phyloP scores from a whole-genome alignment of 2,888 invertebrate genomes.

The Harmothoe impar region DNA sequence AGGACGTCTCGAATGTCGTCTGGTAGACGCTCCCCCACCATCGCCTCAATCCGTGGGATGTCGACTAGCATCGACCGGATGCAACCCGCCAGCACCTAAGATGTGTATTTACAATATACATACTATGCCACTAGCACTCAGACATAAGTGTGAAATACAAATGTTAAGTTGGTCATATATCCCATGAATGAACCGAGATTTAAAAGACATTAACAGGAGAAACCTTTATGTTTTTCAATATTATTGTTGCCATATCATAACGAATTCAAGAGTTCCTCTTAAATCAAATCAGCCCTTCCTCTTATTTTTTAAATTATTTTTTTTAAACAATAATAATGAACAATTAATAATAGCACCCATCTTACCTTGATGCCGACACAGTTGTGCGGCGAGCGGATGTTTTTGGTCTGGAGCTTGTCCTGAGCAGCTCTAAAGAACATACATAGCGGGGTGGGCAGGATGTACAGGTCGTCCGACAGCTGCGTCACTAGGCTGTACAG shows the following conservation, averaged over 20 bases:
- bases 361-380: conserved; percentile 79
- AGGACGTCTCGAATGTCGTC: conserved; percentile 74
- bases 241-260: no score
- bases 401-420: conserved; percentile 73
- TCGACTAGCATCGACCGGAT: conserved; percentile 73
- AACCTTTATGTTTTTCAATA: no score
- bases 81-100: conserved; percentile 76
- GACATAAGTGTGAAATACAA: no score
- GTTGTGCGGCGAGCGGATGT: conserved; percentile 76
- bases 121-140: no score
- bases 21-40: conserved; percentile 73
- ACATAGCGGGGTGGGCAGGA: conserved; percentile 77
- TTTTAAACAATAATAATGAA: no score
- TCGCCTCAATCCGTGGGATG: conserved; percentile 70
- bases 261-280: no score
- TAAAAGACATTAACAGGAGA: no score
- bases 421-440: conserved; percentile 77
- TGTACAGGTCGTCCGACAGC: conserved; percentile 73
- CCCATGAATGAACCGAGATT: no score
- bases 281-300: no score
- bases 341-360: no score
- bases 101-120: not conserved
- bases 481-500: conserved; percentile 75
- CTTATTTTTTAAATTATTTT: no score
- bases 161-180: no score